Evolutionary conservation across 2,113 vertebrate genomes (phyloP), one percentile per base, ranked within the genome.

Genomic region (Neoarius graeffei): DNA sequence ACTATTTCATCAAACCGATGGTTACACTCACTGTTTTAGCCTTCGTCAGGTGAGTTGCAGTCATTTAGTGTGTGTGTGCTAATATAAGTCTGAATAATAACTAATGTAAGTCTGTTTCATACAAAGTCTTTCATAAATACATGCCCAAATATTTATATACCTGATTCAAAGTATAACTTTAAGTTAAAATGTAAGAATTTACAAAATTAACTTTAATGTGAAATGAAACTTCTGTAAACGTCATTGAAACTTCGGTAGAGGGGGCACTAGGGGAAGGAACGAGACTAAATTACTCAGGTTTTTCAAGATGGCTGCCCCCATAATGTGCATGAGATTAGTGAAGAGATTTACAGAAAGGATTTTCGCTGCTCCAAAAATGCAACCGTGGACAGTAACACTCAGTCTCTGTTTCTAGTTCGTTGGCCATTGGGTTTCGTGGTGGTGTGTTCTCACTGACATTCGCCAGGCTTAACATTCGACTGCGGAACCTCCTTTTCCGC

Each of bases 401-500:
- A 62, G 19, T 95, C 48, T 92, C 7, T 48, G 17, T 2, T 84
- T 81, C 94, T 85, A 99, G 98, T 92, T 98, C 98, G 84, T 86
- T 99, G 92, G 97, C 97, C 86, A 94, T 96, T 91, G 98, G 98
- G 91, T 83, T 99, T 91, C 97, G 98, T 82, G 98, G 96, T 4
- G 98, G 98, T 48, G 95, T 98, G 91, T 99, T 99, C 91, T 97
- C 96, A 1, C 94, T 99, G 87, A 94, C 94, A 19, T 97, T 99
- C 82, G 97, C 97, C 6, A 96, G 98, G 89, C 92, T 99, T 88
- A 99, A 98, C 93, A 94, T 99, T 57, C 96, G 97, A 54, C 95
- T 99, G 9, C 96, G 98, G 54, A 97, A 97, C 94, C 94, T 95
- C 79, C 97, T 99, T 88, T 99, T 99, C 94, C 96, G 95, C 91